Percentiles rank a stretch among this genome's conserved stretches.
Evolutionary conservation across 1,140 invertebrate species (phyloP).

Genomic region (Megathymus violae): DNA sequence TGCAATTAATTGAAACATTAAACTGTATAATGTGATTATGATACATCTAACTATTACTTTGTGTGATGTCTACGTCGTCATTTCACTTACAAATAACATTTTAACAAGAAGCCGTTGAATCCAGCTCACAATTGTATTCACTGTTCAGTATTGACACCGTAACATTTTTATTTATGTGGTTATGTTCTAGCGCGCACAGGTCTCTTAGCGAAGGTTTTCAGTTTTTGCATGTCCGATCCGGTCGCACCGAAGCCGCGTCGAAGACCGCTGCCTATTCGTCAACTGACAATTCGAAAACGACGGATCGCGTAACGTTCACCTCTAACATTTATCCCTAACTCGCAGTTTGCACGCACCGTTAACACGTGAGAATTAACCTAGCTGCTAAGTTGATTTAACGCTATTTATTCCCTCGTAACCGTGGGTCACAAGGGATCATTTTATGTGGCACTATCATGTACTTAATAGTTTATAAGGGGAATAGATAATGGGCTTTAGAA

Average conservation of each 20-base stretch:
- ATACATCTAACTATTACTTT: too few relatives aligned
- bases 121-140: background rate
- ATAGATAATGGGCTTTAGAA: background rate
- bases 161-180: constrained; percentile 9
- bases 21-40: too few relatives aligned
- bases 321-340: constrained; percentile 18
- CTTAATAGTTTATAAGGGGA: constrained; percentile 22
- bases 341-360: constrained; percentile 22
- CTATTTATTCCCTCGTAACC: constrained; percentile 4
- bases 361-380: constrained; percentile 29
- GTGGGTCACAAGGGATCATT: background rate
- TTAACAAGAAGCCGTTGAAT: background rate
- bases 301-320: background rate
- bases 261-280: background rate
- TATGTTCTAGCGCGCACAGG: constrained; percentile 1
- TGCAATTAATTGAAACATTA: too few relatives aligned
- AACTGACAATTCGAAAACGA: background rate
- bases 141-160: background rate
- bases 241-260: background rate
- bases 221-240: constrained; percentile 9
- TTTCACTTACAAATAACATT: too few relatives aligned
- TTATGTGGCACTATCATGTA: constrained; percentile 24
- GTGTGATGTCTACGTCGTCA: background rate
- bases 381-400: background rate
- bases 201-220: constrained; percentile 9